Percentiles rank a stretch among this genome's conserved stretches.
phyloP scores from a whole-genome alignment of 2,113 vertebrate species.

The Rhineura floridana region DNA sequence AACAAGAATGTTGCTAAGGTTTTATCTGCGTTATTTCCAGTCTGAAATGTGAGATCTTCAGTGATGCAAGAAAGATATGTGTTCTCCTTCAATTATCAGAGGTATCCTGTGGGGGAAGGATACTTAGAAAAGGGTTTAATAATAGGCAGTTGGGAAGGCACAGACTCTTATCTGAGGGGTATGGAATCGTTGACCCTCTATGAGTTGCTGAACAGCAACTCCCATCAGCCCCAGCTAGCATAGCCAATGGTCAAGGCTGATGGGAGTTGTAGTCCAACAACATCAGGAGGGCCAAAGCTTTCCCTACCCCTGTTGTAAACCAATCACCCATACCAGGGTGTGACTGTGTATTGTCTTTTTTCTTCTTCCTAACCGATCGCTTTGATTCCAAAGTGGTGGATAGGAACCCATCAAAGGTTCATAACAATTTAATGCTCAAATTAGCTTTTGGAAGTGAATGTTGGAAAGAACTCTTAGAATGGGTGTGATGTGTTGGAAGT shows the following conservation, averaged over 20 bases:
- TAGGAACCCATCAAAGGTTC: neutral
- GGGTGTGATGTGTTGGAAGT: no score
- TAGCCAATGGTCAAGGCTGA: no score
- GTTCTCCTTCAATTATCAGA: slow-evolving; percentile 8
- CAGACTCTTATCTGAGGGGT: no score
- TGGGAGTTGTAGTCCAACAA: no score
- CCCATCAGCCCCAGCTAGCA: no score
- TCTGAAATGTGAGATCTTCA: neutral
- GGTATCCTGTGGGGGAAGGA: neutral
- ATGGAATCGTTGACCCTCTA: no score
- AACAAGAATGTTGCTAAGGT: slow-evolving; percentile 2
- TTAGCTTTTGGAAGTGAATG: neutral
- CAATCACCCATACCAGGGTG: neutral
- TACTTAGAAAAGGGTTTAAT: no score
- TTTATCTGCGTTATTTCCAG: slow-evolving; percentile 31
- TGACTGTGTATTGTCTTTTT: neutral
- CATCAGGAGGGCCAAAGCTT: no score
- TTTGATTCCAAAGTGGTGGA: neutral
- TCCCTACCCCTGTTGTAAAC: no score
- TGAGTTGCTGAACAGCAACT: no score
- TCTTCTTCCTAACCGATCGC: neutral
- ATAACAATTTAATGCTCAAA: neutral
- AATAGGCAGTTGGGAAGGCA: no score
- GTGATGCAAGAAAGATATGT: neutral
- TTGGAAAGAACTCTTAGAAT: neutral